phyloP scores from a whole-genome alignment of 2,797 vertebrate genomes.

The Thaleichthys pacificus region DNA sequence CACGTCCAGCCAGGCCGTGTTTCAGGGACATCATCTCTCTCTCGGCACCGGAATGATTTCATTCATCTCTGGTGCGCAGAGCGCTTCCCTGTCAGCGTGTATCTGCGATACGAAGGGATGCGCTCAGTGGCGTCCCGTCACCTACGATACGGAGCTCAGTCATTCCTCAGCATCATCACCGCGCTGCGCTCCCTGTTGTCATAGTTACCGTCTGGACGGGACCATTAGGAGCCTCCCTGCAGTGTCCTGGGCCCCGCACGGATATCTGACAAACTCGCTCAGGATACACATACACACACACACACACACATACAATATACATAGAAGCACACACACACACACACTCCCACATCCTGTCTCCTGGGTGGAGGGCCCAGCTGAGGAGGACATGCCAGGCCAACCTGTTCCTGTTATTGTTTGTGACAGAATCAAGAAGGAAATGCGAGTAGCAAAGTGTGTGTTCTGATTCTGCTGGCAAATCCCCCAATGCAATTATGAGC shows the following conservation, averaged over 20 bases:
- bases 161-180: neutral
- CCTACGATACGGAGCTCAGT: neutral
- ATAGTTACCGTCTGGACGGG: neutral
- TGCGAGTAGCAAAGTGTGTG: conserved; percentile 58
- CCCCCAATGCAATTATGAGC: conserved; percentile 77
- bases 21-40: conserved; percentile 3
- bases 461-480: conserved; percentile 66
- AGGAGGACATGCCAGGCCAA: conserved; percentile 65
- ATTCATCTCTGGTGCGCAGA: neutral
- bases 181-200: neutral
- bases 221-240: neutral
- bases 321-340: conserved; percentile 3
- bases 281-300: neutral
- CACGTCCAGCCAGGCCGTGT: neutral
- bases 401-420: conserved; percentile 71
- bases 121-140: neutral
- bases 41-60: conserved; percentile 10
- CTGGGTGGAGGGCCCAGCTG: conserved; percentile 57
- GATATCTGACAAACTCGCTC: neutral
- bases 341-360: conserved; percentile 3
- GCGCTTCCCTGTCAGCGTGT: conserved; percentile 8
- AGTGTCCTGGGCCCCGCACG: neutral
- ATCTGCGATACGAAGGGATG: neutral
- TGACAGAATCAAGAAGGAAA: conserved; percentile 76
- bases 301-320: conserved; percentile 2